These are phyloP conservation scores for Volucella inflata DNA, from an alignment of 2,888 invertebrate species.

Conservation along the genomic window DNA sequence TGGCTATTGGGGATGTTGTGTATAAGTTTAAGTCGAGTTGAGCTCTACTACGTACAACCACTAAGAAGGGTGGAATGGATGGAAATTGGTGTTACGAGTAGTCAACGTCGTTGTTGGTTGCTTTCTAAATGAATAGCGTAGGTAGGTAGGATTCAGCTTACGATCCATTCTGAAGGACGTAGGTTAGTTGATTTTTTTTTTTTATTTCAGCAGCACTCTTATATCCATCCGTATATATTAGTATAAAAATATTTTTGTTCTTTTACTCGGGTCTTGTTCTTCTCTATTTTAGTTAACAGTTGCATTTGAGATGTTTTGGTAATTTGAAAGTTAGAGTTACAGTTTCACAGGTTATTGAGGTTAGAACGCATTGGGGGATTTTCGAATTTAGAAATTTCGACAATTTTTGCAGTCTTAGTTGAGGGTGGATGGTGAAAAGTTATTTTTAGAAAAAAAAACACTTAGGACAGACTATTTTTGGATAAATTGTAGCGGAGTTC, in stretches of 20 bases:
- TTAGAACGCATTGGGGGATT: conserved; percentile 16
- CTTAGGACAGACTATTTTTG: too few relatives aligned
- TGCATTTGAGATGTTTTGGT: conserved; percentile 48
- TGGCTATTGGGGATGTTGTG: conserved; percentile 19
- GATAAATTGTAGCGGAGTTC: too few relatives aligned
- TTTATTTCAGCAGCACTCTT: neutral
- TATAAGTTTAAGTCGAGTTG: conserved; percentile 52
- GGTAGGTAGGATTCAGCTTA: conserved; percentile 46
- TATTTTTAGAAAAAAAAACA: too few relatives aligned
- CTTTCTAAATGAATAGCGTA: conserved; percentile 49
- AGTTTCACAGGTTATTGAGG: conserved; percentile 53
- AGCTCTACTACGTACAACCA: conserved; percentile 27
- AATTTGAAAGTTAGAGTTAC: conserved; percentile 43
- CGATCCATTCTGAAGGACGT: conserved; percentile 52
- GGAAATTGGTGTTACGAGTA: conserved; percentile 49
- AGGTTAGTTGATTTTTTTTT: conserved; percentile 29
- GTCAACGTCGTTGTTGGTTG: conserved; percentile 55
- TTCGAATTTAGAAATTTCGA: conserved; percentile 1
- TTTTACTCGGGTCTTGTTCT: neutral
- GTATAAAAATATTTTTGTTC: too few relatives aligned
- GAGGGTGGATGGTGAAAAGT: too few relatives aligned
- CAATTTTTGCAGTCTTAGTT: too few relatives aligned
- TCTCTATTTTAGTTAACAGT: conserved; percentile 20
- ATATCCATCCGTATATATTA: too few relatives aligned
- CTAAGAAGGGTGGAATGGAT: conserved; percentile 29